Evolutionary conservation across 2,797 vertebrate genomes (phyloP).

Genomic region (Lepus oiostolus): DNA sequence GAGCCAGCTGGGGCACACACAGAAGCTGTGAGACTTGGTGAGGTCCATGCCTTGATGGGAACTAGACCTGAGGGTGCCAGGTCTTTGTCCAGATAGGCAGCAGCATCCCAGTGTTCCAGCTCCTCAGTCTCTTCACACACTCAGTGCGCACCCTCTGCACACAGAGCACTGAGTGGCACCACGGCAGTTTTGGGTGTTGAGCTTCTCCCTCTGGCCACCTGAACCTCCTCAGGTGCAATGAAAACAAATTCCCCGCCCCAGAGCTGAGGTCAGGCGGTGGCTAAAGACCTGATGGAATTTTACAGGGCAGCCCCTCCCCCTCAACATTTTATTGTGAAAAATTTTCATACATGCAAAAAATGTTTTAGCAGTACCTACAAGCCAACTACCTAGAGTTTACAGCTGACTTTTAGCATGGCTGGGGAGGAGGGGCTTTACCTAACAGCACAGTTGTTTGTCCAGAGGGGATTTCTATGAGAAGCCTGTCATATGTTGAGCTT

Average conservation of each 20-base stretch:
- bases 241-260: background rate
- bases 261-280: background rate
- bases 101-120: rapidly evolving
- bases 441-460: background rate
- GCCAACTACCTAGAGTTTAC: background rate
- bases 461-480: background rate
- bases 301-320: too few relatives aligned
- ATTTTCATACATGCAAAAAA: background rate
- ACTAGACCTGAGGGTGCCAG: rapidly evolving
- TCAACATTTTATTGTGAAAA: background rate
- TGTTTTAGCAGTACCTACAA: background rate
- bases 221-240: background rate
- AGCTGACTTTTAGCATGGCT: rapidly evolving
- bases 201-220: background rate
- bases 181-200: background rate
- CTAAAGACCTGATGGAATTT: background rate
- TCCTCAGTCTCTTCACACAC: background rate
- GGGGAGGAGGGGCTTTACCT: rapidly evolving
- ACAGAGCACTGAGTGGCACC: rapidly evolving
- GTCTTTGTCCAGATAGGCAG: too few relatives aligned
- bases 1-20: background rate
- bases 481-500: background rate
- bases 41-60: rapidly evolving
- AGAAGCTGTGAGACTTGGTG: background rate
- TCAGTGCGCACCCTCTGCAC: background rate